Base-by-base conservation (phyloP, 2,888 invertebrate genomes). In the Cryptocephalus moraei region DNA sequence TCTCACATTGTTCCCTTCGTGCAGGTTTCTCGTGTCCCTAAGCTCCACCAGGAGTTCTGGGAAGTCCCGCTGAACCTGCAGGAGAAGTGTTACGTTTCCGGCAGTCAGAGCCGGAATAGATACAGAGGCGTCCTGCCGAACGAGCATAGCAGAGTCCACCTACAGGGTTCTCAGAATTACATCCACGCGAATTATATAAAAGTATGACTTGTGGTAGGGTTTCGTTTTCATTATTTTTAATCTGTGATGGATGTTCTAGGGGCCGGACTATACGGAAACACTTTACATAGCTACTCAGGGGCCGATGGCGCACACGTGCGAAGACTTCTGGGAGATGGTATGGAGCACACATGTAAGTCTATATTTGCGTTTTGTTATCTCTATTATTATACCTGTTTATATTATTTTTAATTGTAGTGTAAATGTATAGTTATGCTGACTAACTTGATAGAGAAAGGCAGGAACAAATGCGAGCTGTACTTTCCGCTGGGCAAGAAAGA, bases 161-260 rank as follows among this genome's bases (percentile, higher is more conserved):
- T 93, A 56, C 68, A 72, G n/a, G 70, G 71, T 51, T 72, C 77
- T 8, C 85, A 87, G 65, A 82, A 81, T 49, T 94, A 94, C 65
- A 91, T 94, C 48, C 94, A 94, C 74, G 94, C 94, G 58, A 94
- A 94, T 74, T 93, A 86, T 68, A 88, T 94, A 57, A 84, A 89
- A 78, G 91, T 91, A 53, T 6, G 11, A 36, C 12, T n/a, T 36
- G 36, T 36, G 36, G 36, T 36, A 6, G 36, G n/a, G 2, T 36
- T 11, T 4, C 12, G 3, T 4, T 36, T 36, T 36, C 11, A 36
- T 36, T 36, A 36, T 11, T 11, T 36, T 36, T 6, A 36, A 36
- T 2, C 12, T 9, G 36, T 36, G 2, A 11, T 6, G 12, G 12
- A 49, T 58, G 10, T 65, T 56, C 44, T 72, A 92, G 92, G 93